These are phyloP conservation scores for Yponomeuta plumbellus DNA, from an alignment of 2,888 invertebrate species.

Conservation along the genomic window DNA sequence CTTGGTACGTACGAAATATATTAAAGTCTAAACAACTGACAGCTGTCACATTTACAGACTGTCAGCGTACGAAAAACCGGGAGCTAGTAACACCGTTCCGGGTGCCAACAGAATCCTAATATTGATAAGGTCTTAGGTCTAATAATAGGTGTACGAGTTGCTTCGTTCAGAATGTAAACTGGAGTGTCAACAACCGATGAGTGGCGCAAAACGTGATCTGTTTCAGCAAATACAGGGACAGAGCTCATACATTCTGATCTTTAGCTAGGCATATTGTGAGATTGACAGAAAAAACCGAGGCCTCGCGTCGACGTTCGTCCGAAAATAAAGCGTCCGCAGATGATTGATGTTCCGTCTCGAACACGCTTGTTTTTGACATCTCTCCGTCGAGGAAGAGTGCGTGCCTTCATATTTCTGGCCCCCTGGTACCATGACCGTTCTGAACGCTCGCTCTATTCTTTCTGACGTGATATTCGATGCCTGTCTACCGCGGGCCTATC, in stretches of 20 bases:
- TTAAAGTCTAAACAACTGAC: too few species aligned
- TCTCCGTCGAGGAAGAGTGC: constrained; percentile 58
- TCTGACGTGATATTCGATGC: constrained; percentile 40
- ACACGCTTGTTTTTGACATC: constrained; percentile 64
- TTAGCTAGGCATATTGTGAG: constrained; percentile 14
- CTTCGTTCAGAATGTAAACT: too few species aligned
- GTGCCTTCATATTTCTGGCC: constrained; percentile 24
- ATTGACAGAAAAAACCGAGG: constrained; percentile 17
- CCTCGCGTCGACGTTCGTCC: constrained; percentile 27
- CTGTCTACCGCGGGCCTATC: background rate
- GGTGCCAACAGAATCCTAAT: too few species aligned
- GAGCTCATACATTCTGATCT: background rate
- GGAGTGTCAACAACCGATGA: too few species aligned
- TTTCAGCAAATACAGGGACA: too few species aligned
- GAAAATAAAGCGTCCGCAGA: constrained; percentile 60
- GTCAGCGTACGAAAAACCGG: too few species aligned
- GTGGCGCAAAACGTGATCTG: too few species aligned
- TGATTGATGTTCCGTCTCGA: constrained; percentile 67
- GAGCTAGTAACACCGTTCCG: too few species aligned
- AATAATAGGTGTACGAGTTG: too few species aligned
- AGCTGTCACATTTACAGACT: too few species aligned
- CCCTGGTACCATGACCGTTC: constrained; percentile 37
- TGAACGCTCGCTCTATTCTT: constrained; percentile 49
- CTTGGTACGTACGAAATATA: too few species aligned
- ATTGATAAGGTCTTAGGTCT: too few species aligned